Conservation (phyloP, 2,797 vertebrate genomes). For the Lepidocolaptes lacrymiger region DNA sequence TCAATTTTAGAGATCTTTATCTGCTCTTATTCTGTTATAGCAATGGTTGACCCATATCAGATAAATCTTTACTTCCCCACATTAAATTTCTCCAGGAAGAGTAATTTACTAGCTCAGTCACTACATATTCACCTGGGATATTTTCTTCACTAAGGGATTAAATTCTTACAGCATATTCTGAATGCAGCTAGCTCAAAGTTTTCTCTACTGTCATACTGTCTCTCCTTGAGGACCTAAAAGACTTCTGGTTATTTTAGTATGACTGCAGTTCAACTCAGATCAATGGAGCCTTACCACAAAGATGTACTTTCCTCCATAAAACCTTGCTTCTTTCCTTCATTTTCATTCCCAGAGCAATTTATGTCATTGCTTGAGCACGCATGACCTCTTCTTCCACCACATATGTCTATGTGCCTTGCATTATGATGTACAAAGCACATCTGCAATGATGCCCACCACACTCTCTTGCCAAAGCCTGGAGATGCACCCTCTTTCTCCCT, state of each 20-base stretch:
- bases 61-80: not conserved
- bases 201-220: not conserved
- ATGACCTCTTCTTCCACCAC: not conserved
- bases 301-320: not conserved
- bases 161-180: not conserved
- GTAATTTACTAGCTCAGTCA: not conserved
- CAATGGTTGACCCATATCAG: not conserved
- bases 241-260: not conserved
- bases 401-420: not conserved
- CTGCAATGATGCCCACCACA: not conserved
- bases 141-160: not conserved
- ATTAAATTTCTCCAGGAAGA: not conserved
- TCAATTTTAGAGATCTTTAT: not conserved
- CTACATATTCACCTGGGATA: not conserved
- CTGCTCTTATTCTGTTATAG: not conserved
- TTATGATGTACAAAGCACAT: rapidly evolving
- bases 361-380: not conserved
- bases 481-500: not conserved
- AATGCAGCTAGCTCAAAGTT: not conserved
- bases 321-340: not conserved
- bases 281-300: not conserved
- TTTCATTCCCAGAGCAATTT: not conserved
- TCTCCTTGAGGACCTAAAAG: not conserved
- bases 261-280: not conserved
- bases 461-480: not conserved